These are phyloP conservation scores for Desmophyllum pertusum DNA, from an alignment of 92 coral and sea anemone species.

Conservation along the genomic window DNA sequence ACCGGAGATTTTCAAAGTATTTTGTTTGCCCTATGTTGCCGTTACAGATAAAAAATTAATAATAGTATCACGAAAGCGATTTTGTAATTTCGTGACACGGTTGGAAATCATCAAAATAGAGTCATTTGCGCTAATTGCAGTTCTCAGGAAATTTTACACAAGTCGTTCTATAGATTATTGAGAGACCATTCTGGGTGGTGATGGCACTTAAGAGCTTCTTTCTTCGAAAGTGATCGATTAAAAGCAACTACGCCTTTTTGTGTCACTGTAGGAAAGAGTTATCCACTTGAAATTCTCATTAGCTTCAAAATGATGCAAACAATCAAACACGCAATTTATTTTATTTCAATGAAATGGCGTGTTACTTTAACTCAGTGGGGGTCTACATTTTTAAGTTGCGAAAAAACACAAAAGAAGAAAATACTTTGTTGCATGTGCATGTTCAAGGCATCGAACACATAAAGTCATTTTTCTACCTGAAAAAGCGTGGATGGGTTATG, in stretches of 20 bases:
- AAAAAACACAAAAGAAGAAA: neutral
- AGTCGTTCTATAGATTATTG: neutral
- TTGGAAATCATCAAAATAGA: conserved; percentile 5
- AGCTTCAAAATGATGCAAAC: neutral
- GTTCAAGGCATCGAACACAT: neutral
- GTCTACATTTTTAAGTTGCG: neutral
- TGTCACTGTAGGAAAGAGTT: neutral
- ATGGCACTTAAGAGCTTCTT: conserved; percentile 11
- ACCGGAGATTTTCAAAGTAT: neutral
- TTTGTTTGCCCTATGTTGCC: neutral
- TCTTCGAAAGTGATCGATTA: conserved; percentile 13
- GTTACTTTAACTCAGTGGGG: neutral
- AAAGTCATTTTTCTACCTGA: neutral
- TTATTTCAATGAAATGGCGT: neutral
- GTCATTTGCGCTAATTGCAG: conserved; percentile 25
- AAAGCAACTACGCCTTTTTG: neutral
- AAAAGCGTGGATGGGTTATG: neutral
- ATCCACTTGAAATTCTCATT: neutral
- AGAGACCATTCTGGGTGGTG: conserved; percentile 8
- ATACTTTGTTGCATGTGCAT: neutral
- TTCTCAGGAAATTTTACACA: conserved; percentile 17
- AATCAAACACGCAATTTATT: conserved; percentile 8
- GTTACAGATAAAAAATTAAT: neutral
- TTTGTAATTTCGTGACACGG: conserved; percentile 20
- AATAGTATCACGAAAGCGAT: neutral